Base-by-base conservation (phyloP, 2,888 invertebrate genomes). In the Plebejus melissa region DNA sequence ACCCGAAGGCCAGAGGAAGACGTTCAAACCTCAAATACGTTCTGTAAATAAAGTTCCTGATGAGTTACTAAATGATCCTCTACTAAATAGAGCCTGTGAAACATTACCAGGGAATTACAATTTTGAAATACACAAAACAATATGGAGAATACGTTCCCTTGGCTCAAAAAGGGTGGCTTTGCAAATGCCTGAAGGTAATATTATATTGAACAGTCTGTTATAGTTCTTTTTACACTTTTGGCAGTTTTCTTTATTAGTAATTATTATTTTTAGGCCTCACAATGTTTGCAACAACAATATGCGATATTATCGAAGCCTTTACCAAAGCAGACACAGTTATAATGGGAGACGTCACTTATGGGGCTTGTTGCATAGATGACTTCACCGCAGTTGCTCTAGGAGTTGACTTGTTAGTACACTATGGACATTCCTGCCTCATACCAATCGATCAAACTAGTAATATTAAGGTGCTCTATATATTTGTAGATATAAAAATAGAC, bases 311-410 rank as follows among this genome's bases (percentile, higher is more conserved):
- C 81, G 97, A 98, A 88, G 94, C 95, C 76, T 98, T 98, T 85
- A 98, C 98, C 1, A 95, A 95, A 57, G 98, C 98, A 2, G 98
- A 99, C 82, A 97, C 97, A 0, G 95, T 99, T 74, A 98, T 99
- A 78, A 98, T 99, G 98, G 99, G 98, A 7, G 99, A 99, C 91
- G 99, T 99, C 22, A 99, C 99, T 0, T 99, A 99, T 85, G 99
- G 99, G 58, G 99, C 99, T 0, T 99, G 99, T 87, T 99, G 99
- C 88, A 96, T 99, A 13, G 99, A 99, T 86, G 99, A 99, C 92
- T 97, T 96, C 85, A 98, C 98, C 0, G 99, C 99, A 0, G 95
- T 95, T 82, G 97, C 98, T 0, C 94, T 99, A 54, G 97, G 97
- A 13, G 98, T 97, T 9, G 98, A 99, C 82, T 92, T 99, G 36